Evolutionary conservation across 2,113 vertebrate genomes (phyloP), one percentile per base, ranked within the genome.

Genomic region (Galbula dea): DNA sequence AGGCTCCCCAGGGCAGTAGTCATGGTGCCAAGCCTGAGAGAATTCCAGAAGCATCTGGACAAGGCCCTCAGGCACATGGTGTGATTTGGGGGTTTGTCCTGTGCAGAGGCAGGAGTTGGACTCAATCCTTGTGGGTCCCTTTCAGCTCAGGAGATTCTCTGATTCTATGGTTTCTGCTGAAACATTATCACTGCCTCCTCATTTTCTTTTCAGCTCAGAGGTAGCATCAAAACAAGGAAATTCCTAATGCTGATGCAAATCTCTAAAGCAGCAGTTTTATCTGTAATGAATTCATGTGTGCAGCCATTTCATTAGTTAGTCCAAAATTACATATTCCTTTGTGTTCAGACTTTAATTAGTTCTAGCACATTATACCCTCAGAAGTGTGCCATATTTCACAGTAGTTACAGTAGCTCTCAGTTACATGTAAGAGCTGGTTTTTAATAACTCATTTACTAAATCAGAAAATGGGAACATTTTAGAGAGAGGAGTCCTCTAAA

Each of bases 361-460:
- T 83, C 81, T 61, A 43, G 73, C 45, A 48, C 34, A 76, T 78
- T 61, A 84, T 21, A 65, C 54, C 43, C 29, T 18, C 81, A 63
- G 48, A n/a, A 86, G 37, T 12, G 19, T 51, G 65, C 46, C 15
- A 0, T 26, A 66, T 86, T 90, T 93, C 91, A 75, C 10, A 12
- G 54, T 48, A 76, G 26, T 93, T 89, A 75, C 10, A 12, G 54
- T 48, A 76, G 26, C 73, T 83, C 79, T 37, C 78, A 78, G 57
- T 61, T 81, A 75, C 85, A 92, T 66, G 17, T 19, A 85, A 52
- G 39, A 78, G 12, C 37, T 22, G 59, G 18, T 11, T 86, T 82
- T 77, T 86, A 91, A 37, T 82, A 94, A 83, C 21, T 77, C 45
- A 43, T 76, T 73, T 86, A 84, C 69, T 91, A 66, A 83, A 92